These are phyloP conservation scores for Xiphophorus couchianus DNA, from an alignment of 2,113 vertebrate genomes.

Conservation along the genomic window DNA sequence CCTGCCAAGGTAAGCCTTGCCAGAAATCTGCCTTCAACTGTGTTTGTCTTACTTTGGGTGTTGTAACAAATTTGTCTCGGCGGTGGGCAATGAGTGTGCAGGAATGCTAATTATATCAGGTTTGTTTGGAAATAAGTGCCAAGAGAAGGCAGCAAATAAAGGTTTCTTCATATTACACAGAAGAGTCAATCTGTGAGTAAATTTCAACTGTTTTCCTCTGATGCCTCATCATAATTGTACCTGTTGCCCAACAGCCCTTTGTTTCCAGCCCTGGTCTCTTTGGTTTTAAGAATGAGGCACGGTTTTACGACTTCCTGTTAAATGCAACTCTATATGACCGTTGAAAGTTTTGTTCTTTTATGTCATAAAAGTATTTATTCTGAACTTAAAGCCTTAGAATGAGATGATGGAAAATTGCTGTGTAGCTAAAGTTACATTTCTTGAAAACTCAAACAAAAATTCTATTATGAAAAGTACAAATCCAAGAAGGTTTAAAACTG, in stretches of 20 bases:
- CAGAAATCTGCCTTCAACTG: constrained; percentile 33
- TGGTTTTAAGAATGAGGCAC: constrained; percentile 43
- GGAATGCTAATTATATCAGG: constrained; percentile 57
- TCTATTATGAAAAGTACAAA: not conserved
- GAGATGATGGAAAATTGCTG: not conserved
- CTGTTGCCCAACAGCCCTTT: constrained; percentile 54
- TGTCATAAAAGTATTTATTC: not conserved
- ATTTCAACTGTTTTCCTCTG: constrained; percentile 8
- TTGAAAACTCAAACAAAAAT: not conserved
- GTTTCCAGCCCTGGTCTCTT: constrained; percentile 40
- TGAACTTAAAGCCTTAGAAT: not conserved
- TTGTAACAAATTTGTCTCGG: constrained; percentile 36
- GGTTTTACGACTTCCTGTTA: constrained; percentile 39
- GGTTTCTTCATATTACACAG: constrained; percentile 20
- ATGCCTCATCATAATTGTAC: constrained; percentile 28
- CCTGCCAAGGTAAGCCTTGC: constrained; percentile 86
- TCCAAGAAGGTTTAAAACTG: not conserved
- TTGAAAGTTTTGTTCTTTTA: constrained; percentile 21
- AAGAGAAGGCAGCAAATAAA: constrained; percentile 11
- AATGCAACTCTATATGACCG: constrained; percentile 18
- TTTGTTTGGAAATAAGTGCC: constrained; percentile 26
- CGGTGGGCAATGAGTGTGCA: constrained; percentile 32
- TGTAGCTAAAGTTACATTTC: not conserved
- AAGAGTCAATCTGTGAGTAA: constrained; percentile 7
- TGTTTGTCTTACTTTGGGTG: constrained; percentile 37